Base-by-base conservation (phyloP, 1,140 invertebrate genomes). In the Solenopsis fugax region DNA sequence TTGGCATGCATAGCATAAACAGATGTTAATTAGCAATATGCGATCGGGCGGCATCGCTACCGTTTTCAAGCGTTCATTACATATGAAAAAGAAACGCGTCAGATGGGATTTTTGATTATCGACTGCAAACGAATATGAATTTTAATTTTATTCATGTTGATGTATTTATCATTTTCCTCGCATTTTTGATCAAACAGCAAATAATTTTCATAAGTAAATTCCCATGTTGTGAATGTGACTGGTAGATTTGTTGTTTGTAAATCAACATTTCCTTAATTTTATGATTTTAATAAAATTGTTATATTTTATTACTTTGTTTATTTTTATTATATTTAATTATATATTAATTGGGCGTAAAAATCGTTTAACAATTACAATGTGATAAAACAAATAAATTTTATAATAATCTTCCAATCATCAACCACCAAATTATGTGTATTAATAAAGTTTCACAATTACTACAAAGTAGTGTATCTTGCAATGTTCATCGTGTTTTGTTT, bases 21-120 rank as follows among this genome's bases (percentile, higher is more conserved):
- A 84, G 80, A 84, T 84, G 80, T 84, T 84, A 84, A 84, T 84
- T 84, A 84, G 80, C 69, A 84, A 84, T 84, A 84, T 84, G 69
- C 48, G 71, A 84, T 84, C 80, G 80, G 50, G 24, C 54, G 41
- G 54, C 52, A 60, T 73, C 54, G 80, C 69, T 84, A 73, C 54
- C 80, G 80, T 75, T 84, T 84, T 73, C 56, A 73, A 84, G 69
- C 69, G 80, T 84, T 84, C 71, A 84, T 84, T 84, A 75, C 80
- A 73, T 41, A 75, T 75, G 69, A 72, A 84, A 84, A 73, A 84
- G 80, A 50, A 58, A 60, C 24, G 80, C 37, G n/a, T 60, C 67
- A 58, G 41, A 82, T 82, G 41, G 80, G 67, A 82, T 72, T 82
- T 82, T 82, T 73, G 21, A 82, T 82, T 73, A 73, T 54, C 34